Evolutionary conservation across 2,888 invertebrate species (phyloP).

Genomic region (Eucriotettix oculatus): DNA sequence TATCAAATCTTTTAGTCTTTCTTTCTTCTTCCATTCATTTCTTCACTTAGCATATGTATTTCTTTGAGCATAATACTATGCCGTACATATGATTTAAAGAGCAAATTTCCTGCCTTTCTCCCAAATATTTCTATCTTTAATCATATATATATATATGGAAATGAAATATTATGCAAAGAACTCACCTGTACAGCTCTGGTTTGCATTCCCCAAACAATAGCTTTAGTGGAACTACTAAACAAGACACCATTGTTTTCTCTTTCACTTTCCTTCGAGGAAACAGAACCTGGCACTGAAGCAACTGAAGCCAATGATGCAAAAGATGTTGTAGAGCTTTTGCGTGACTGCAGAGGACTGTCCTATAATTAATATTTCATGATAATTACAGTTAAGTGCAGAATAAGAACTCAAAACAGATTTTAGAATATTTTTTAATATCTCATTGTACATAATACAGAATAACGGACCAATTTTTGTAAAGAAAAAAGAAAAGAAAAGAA

Average conservation of each 20-base stretch:
- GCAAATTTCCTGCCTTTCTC: too few species aligned
- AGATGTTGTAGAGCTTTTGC: constrained; percentile 12
- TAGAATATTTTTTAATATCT: too few species aligned
- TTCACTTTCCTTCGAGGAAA: not conserved
- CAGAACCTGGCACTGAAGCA: not conserved
- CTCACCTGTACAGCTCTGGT: constrained; percentile 71
- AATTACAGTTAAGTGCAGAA: too few species aligned
- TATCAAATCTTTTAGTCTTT: too few species aligned
- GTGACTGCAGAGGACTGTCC: constrained; percentile 13
- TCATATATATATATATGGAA: not conserved
- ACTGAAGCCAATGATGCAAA: constrained; percentile 12
- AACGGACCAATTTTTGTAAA: too few species aligned
- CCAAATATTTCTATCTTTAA: too few species aligned
- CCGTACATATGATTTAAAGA: too few species aligned
- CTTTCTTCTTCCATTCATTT: too few species aligned
- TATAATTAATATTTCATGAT: not conserved
- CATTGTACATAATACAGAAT: too few species aligned
- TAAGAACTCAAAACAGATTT: too few species aligned
- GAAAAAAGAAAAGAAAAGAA: too few species aligned
- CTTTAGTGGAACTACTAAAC: constrained; percentile 70
- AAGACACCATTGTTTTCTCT: constrained; percentile 26
- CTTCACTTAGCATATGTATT: not conserved
- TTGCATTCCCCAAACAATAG: constrained; percentile 99
- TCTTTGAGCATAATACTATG: too few species aligned
- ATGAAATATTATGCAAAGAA: not conserved